Base-by-base conservation (phyloP, 2,113 vertebrate genomes). In the Phalacrocorax carbo region DNA sequence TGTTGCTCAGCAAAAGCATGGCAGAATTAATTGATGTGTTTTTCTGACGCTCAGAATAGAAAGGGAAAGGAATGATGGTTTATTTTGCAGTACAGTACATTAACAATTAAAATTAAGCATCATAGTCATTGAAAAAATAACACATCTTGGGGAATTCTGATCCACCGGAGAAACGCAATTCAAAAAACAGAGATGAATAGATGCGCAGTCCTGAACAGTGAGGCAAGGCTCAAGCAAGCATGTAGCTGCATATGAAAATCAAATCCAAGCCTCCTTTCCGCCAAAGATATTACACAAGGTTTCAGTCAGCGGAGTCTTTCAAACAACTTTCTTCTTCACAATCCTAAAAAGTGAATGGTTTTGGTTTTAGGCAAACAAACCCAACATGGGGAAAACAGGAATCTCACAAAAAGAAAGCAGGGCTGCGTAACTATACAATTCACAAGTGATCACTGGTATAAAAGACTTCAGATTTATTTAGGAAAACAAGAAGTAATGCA, bases 191-290 rank as follows among this genome's bases (percentile, higher is more conserved):
- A 91, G 38, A 73, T 80, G 13, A 86, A 83, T 90, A 96, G 54
- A 90, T 79, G 57, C 54, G 78, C 15, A 82, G 89, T 82, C 66
- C 81, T 92, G 64, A 95, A 93, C 64, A 88, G 49, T 9, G 1
- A 92, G 54, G 55, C 48, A 91, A 86, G 68, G 51, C 91, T 91
- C 64, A 92, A 75, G 90, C 26, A 86, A 97, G 93, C 86, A 82
- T 88, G 52, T 93, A 90, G 40, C 86, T 96, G 73, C 40, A 86
- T 73, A 83, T 73, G 54, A 94, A 95, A 96, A 96, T 29, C 29
- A 91, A 86, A 88, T 82, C 48, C 25, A 69, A 81, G 21, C 12
- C 62, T 94, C 27, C 20, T 77, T 80, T 91, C 78, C 95, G 78
- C 58, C 94, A 91, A 90, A 95, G 78, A 42, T 79, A 80, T 73